Percentiles rank a stretch among this genome's conserved stretches.
Conservation (phyloP, 2,113 vertebrate species). For the Salvelinus alpinus region DNA sequence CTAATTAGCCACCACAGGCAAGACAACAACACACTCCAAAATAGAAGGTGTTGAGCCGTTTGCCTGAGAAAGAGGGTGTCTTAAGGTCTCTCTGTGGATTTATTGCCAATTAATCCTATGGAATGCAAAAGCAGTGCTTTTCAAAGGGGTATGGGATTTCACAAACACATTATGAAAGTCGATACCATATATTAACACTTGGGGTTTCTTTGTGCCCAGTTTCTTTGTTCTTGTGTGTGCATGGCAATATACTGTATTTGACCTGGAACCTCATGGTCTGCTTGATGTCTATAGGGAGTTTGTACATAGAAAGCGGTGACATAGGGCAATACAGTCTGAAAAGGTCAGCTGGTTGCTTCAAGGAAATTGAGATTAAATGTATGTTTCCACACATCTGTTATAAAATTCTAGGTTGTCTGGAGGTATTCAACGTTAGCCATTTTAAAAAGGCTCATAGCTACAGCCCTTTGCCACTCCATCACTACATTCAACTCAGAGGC, state of each 20-base stretch:
- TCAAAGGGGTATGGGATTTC: conserved; percentile 59
- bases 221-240: conserved; percentile 53
- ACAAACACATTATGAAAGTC: conserved; percentile 69
- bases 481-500: conserved; percentile 36
- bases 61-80: conserved; percentile 63
- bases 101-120: conserved; percentile 67
- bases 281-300: conserved; percentile 54
- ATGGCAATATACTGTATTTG: conserved; percentile 54
- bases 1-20: conserved; percentile 77
- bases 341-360: conserved; percentile 65
- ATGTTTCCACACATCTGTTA: conserved; percentile 13
- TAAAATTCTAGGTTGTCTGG: neutral
- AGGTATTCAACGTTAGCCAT: neutral
- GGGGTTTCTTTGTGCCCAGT: conserved; percentile 51
- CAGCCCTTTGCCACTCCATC: conserved; percentile 26
- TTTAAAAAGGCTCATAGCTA: conserved; percentile 33
- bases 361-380: conserved; percentile 58
- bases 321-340: conserved; percentile 61
- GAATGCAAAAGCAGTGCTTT: conserved; percentile 63
- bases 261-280: conserved; percentile 56
- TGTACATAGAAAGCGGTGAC: conserved; percentile 51
- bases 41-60: conserved; percentile 59
- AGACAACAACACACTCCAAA: conserved; percentile 68
- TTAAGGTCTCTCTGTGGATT: conserved; percentile 72
- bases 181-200: conserved; percentile 62